A percentile compares a stretch with the other conserved stretches of the same genome.
These are phyloP conservation scores for Brotula barbata DNA, from an alignment of 2,797 vertebrate genomes.

Conservation along the genomic window DNA sequence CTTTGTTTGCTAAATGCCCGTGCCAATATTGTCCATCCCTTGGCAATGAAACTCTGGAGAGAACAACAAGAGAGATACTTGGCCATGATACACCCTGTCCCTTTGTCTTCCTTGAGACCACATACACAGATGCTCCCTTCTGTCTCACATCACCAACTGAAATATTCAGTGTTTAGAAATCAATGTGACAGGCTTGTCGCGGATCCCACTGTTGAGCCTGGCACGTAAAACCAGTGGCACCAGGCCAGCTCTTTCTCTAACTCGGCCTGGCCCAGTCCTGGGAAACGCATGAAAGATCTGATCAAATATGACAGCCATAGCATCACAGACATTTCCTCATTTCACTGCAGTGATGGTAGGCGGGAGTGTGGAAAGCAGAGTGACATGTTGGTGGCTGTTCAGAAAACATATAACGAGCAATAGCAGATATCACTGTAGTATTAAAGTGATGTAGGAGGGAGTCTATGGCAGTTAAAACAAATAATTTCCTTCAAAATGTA, in stretches of 20 bases:
- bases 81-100: slow-evolving; percentile 54
- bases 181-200: slow-evolving; percentile 75
- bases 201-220: slow-evolving; percentile 76
- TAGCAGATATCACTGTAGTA: not conserved
- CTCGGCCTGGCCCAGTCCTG: slow-evolving; percentile 61
- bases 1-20: slow-evolving; percentile 23
- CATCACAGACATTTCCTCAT: slow-evolving; percentile 65
- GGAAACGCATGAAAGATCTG: slow-evolving; percentile 73
- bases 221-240: slow-evolving; percentile 66
- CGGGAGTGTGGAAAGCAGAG: slow-evolving; percentile 24
- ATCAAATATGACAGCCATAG: slow-evolving; percentile 83
- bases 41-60: slow-evolving; percentile 24
- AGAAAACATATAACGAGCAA: slow-evolving; percentile 2
- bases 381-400: slow-evolving; percentile 6
- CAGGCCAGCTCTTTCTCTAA: slow-evolving; percentile 67
- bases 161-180: slow-evolving; percentile 74
- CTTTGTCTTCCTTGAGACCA: slow-evolving; percentile 56
- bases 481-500: no score
- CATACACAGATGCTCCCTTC: slow-evolving; percentile 54
- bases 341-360: slow-evolving; percentile 47
- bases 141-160: slow-evolving; percentile 61
- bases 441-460: not conserved
- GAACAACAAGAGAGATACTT: slow-evolving; percentile 53
- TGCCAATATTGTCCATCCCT: slow-evolving; percentile 33
- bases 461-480: no score